Evolutionary conservation across 2,888 invertebrate species (phyloP).

Genomic region (Candidula unifasciata): DNA sequence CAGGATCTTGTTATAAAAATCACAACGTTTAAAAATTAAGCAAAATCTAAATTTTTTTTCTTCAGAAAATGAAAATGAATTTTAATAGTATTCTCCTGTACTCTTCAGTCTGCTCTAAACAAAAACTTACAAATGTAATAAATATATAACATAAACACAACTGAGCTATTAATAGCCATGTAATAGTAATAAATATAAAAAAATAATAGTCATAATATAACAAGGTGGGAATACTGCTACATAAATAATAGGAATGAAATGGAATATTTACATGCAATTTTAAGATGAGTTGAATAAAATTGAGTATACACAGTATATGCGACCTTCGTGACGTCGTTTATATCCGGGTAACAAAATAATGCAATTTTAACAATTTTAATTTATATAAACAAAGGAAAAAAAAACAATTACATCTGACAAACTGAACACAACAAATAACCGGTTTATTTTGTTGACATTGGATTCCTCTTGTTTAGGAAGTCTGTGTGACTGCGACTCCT

Average conservation of each 20-base stretch:
- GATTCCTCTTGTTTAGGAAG: background rate
- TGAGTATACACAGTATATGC: background rate
- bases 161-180: background rate
- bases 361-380: background rate
- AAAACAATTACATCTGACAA: background rate
- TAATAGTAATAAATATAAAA: constrained; percentile 11
- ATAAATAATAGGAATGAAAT: constrained; percentile 46
- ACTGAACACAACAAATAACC: constrained; percentile 29
- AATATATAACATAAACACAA: constrained; percentile 9
- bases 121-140: background rate
- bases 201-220: background rate
- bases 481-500: background rate
- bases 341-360: background rate
- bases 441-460: background rate
- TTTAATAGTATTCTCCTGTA: background rate
- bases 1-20: no score
- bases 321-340: background rate
- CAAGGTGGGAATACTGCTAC: constrained; percentile 24
- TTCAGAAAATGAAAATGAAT: background rate
- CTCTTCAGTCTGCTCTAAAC: background rate
- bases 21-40: background rate
- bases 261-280: constrained; percentile 22
- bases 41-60: background rate
- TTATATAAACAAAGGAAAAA: background rate
- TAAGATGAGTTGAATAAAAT: background rate